Conservation (phyloP, 2,797 vertebrate genomes). For the Scyliorhinus canicula region DNA sequence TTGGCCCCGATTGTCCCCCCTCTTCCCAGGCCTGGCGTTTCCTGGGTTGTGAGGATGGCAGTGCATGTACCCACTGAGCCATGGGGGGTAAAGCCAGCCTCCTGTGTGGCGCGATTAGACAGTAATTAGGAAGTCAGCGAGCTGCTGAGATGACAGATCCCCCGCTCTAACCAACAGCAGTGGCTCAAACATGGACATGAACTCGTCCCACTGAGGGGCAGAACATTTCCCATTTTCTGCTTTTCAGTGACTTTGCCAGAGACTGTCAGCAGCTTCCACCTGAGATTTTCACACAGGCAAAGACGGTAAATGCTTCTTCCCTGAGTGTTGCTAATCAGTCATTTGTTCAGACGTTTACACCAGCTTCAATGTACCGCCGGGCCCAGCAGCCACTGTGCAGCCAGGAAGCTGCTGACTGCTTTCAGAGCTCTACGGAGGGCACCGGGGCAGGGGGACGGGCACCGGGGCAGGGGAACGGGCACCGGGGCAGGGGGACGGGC, state of each 20-base stretch:
- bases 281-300: slow-evolving; percentile 67
- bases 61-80: slow-evolving; percentile 4
- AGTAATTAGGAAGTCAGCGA: slow-evolving; percentile 94
- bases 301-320: slow-evolving; percentile 82
- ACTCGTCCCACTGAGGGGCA: slow-evolving; percentile 93
- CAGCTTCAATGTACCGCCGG: slow-evolving; percentile 65
- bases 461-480: background rate
- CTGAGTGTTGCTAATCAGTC: slow-evolving; percentile 97
- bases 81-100: background rate
- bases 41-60: background rate
- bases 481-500: no score
- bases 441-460: slow-evolving; percentile 42
- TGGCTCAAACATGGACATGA: slow-evolving; percentile 98
- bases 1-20: background rate
- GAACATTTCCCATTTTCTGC: slow-evolving; percentile 99
- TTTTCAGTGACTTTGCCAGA: slow-evolving; percentile 81
- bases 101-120: slow-evolving; percentile 59
- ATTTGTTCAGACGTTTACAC: slow-evolving; percentile 84
- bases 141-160: slow-evolving; percentile 71
- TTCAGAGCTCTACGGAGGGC: slow-evolving; percentile 39
- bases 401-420: slow-evolving; percentile 53
- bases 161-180: slow-evolving; percentile 82
- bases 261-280: slow-evolving; percentile 82
- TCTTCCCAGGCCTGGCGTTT: background rate
- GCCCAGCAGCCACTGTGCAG: slow-evolving; percentile 60